Conservation (phyloP, 2,797 vertebrate genomes). For the Eulemur mongoz region DNA sequence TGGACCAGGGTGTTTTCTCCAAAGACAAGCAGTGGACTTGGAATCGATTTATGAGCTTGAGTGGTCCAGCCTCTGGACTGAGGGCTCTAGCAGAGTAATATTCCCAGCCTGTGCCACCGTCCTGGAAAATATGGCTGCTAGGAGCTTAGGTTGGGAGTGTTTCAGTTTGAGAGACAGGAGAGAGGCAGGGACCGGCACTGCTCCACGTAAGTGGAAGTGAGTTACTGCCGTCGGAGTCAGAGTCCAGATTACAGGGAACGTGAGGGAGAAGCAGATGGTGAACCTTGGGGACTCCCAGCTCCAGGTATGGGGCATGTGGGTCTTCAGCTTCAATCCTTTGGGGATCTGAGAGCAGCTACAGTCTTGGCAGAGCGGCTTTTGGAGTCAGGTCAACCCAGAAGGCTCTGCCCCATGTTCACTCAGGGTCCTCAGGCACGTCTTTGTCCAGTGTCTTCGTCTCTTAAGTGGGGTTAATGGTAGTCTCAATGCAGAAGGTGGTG, state of each 20-base stretch:
- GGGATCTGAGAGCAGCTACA: accelerated
- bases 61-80: background rate
- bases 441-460: background rate
- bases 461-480: no score
- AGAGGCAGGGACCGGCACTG: no score
- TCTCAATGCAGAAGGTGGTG: accelerated
- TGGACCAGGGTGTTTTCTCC: background rate
- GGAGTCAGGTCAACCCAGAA: background rate
- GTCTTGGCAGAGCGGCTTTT: background rate
- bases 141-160: background rate
- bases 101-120: background rate
- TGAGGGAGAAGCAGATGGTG: background rate
- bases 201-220: no score
- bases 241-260: background rate
- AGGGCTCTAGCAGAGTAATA: no score
- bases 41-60: background rate
- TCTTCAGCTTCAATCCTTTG: accelerated
- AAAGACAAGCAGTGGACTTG: background rate
- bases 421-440: background rate
- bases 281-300: background rate
- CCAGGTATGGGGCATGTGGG: accelerated
- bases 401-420: background rate
- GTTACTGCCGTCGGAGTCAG: background rate
- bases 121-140: background rate
- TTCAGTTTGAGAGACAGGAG: background rate